Conservation (phyloP, 2,113 vertebrate genomes). For the Albula glossodonta region DNA sequence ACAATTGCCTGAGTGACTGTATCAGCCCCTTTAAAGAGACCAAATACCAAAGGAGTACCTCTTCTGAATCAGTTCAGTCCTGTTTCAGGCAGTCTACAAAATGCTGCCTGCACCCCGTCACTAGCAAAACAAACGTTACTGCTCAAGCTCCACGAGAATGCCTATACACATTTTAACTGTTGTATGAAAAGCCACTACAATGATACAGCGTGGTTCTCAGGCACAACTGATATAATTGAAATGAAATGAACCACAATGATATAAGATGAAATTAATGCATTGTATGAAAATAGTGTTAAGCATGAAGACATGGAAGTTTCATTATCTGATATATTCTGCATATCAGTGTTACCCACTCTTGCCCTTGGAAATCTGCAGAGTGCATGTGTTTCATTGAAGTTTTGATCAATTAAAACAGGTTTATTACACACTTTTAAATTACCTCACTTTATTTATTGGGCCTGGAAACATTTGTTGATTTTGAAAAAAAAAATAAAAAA, state of each 20-base stretch:
- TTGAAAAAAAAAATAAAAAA: no score
- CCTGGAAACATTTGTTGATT: no score
- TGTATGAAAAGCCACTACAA: neutral
- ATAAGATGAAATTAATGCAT: neutral
- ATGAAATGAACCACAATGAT: neutral
- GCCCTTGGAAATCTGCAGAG: no score
- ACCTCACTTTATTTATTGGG: no score
- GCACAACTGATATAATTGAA: neutral
- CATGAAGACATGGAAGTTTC: neutral
- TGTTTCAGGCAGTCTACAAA: neutral
- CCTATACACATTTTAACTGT: neutral
- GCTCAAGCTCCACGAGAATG: neutral
- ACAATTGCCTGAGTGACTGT: neutral
- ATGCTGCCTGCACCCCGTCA: neutral
- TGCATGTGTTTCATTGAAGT: no score
- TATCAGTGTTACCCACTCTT: no score
- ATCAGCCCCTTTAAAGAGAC: neutral
- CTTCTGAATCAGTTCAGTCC: neutral
- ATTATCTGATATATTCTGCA: no score
- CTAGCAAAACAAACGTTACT: neutral
- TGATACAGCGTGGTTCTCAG: neutral
- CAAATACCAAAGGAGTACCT: neutral
- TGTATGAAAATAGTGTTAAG: neutral
- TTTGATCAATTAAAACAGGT: no score
- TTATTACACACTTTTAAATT: no score